phyloP scores from a whole-genome alignment of 2,888 invertebrate genomes.

The Callyntrura sp. region DNA sequence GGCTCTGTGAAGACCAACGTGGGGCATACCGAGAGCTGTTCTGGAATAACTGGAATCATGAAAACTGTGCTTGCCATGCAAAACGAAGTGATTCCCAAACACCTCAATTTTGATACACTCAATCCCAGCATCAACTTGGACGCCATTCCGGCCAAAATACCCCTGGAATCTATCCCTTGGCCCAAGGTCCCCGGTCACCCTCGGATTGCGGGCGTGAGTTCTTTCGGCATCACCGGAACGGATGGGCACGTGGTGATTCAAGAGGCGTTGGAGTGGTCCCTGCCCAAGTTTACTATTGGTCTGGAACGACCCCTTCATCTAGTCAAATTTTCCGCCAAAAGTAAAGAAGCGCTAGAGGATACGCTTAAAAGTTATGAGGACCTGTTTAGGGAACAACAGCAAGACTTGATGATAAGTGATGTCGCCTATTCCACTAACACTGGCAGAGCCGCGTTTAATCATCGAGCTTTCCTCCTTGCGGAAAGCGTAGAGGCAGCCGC shows the following conservation, averaged over 20 bases:
- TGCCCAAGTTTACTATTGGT: not conserved
- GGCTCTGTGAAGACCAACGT: conserved; percentile 78
- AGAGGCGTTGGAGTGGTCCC: conserved; percentile 56
- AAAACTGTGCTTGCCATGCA: conserved; percentile 75
- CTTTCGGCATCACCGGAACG: conserved; percentile 67
- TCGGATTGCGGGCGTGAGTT: conserved; percentile 59
- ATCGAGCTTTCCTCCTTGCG: conserved; percentile 51
- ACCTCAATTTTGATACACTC: conserved; percentile 65
- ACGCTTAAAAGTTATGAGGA: not conserved
- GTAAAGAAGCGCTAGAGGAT: conserved; percentile 38
- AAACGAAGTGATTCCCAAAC: conserved; percentile 75
- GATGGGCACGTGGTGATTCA: conserved; percentile 67
- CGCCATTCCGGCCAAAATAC: conserved; percentile 67
- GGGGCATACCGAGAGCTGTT: conserved; percentile 72
- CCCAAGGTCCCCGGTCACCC: not conserved
- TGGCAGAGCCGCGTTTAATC: conserved; percentile 48
- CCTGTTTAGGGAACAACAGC: too few relatives aligned
- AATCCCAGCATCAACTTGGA: conserved; percentile 76
- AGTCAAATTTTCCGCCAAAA: conserved; percentile 61
- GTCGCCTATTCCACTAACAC: conserved; percentile 52
- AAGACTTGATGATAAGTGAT: conserved; percentile 18
- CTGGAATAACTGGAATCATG: conserved; percentile 72
- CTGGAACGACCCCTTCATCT: conserved; percentile 54
- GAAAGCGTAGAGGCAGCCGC: conserved; percentile 15
- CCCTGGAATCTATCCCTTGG: conserved; percentile 46